Evolutionary conservation across 2,797 vertebrate genomes (phyloP).

Genomic region (Atherinosoma microstoma): DNA sequence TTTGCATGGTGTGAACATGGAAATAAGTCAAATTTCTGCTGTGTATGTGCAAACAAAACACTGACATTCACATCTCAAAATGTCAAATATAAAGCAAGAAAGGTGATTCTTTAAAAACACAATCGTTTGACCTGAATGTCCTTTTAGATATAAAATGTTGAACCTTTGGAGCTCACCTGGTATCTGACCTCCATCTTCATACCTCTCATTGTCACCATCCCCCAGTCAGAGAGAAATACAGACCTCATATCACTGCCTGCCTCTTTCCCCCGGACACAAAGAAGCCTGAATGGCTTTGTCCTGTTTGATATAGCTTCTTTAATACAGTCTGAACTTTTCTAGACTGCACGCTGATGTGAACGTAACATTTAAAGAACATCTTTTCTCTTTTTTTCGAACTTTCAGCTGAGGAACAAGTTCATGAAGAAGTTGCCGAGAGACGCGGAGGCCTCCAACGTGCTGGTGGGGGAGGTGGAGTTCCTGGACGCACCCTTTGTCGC

Average conservation of each 20-base stretch:
- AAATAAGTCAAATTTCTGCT: neutral
- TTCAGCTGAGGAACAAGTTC: constrained; percentile 97
- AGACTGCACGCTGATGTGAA: constrained; percentile 57
- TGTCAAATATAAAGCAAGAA: neutral
- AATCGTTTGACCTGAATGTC: neutral
- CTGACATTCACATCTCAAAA: neutral
- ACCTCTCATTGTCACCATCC: neutral
- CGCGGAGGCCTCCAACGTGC: constrained; percentile 96
- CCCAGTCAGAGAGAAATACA: constrained; percentile 25
- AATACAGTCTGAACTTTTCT: neutral
- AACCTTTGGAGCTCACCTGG: constrained; percentile 35
- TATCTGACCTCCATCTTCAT: constrained; percentile 23
- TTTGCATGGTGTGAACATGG: neutral
- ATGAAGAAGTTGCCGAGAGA: constrained; percentile 99
- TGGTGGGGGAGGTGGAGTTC: constrained; percentile 98
- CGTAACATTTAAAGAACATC: constrained; percentile 29
- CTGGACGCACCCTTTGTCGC: constrained; percentile 94
- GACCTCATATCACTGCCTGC: neutral
- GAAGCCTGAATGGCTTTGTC: constrained; percentile 40
- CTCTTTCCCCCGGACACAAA: neutral
- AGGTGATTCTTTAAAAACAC: neutral
- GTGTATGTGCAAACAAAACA: no score
- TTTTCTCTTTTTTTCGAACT: constrained; percentile 25
- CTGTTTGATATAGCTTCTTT: constrained; percentile 46
- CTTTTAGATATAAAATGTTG: constrained; percentile 20